Base-by-base conservation (phyloP, 2,797 vertebrate genomes). In the Atherinosoma microstoma region DNA sequence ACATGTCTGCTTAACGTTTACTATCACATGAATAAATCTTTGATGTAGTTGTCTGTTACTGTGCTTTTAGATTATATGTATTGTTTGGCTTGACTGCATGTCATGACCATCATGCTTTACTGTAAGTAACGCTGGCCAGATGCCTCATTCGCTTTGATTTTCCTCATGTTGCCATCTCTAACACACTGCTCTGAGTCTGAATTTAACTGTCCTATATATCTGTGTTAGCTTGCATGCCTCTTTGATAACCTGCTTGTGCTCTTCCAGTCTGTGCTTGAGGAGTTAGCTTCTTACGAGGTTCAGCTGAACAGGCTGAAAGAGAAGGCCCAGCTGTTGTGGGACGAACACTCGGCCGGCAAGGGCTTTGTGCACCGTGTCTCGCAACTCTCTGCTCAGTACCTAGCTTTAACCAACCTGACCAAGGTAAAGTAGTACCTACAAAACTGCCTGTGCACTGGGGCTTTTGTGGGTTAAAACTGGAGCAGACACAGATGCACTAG, bases 241-340 rank as follows among this genome's bases (percentile, higher is more conserved):
- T 91, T 86, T 94, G 91, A 87, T 95, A 93, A 96, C 91, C 70
- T 90, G 90, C 92, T 87, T 94, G 87, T 93, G 96, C 96, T 95
- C 86, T 97, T 97, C 91, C 95, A 98, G 97, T 97, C 96, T 96
- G 95, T 97, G 95, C 96, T 97, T 93, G 97, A 98, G 93, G 97
- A 98, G 93, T 95, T 98, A 94, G 94, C 94, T 90, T 97, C 95
- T 94, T 95, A 95, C 62, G 94, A 97, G 90, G 93, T 95, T 94
- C 97, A 97, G 94, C 96, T 98, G 94, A 93, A 88, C 95, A 96
- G 94, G 94, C 95, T 98, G 77, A 97, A 95, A 95, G 96, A 97
- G 90, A 98, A 97, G 95, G 97, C 97, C 94, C 96, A 96, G 92
- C 96, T 96, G 93, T 95, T 98, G 91, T 96, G 94, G 94, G 96